These are phyloP conservation scores for Sturnus vulgaris DNA, from an alignment of 2,113 vertebrate genomes.

Conservation along the genomic window DNA sequence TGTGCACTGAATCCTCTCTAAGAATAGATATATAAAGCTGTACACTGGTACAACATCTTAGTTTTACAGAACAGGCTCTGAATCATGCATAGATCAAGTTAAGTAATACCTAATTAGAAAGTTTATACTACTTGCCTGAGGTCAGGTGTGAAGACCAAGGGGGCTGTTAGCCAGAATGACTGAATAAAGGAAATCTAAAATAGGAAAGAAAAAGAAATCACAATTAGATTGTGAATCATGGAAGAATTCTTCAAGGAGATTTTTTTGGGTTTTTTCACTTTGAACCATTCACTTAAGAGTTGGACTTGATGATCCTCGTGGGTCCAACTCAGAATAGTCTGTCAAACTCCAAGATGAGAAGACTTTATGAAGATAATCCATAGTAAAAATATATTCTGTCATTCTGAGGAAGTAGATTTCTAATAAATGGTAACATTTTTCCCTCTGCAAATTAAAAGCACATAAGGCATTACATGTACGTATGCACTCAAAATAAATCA, in stretches of 20 bases:
- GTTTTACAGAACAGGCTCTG: neutral
- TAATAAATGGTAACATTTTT: neutral
- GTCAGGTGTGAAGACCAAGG: neutral
- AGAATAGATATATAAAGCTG: neutral
- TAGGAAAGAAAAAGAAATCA: neutral
- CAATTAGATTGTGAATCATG: neutral
- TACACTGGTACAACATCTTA: neutral
- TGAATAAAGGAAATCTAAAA: neutral
- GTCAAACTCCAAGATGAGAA: neutral
- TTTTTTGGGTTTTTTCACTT: neutral
- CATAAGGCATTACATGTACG: rapidly evolving
- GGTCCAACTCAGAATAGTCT: neutral
- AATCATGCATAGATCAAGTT: neutral
- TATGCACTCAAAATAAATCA: neutral
- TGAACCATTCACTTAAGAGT: neutral
- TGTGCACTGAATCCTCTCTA: neutral
- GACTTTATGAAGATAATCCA: neutral
- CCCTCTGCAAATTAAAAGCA: neutral
- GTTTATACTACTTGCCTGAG: neutral
- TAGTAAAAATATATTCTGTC: neutral
- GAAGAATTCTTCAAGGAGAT: neutral
- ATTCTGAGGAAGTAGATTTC: neutral
- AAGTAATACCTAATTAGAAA: neutral
- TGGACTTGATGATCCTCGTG: neutral
- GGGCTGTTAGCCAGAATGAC: neutral